Percentiles rank a stretch among this genome's conserved stretches.
These are phyloP conservation scores for Eupithecia tripunctaria DNA, from an alignment of 2,888 invertebrate genomes.

Conservation along the genomic window DNA sequence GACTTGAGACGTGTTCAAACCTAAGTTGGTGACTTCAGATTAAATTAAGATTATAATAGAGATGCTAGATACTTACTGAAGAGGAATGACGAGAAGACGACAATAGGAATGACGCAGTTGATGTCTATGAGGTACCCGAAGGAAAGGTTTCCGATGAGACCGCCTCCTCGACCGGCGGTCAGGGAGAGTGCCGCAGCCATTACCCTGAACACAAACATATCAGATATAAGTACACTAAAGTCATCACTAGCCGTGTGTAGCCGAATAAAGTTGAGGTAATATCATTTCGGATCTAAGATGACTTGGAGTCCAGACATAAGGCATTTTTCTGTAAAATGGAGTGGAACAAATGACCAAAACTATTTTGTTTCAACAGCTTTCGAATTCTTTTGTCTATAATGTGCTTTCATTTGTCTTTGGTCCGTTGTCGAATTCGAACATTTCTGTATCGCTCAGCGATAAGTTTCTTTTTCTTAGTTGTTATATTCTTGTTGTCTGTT, in stretches of 20 bases:
- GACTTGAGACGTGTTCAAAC: too few relatives aligned
- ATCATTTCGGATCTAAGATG: background rate
- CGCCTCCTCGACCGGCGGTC: conserved; percentile 91
- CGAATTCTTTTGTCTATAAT: background rate
- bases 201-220: conserved; percentile 82
- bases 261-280: too few relatives aligned
- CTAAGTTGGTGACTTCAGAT: background rate
- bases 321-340: background rate
- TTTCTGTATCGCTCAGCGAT: background rate
- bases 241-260: background rate
- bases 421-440: background rate
- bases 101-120: conserved; percentile 90
- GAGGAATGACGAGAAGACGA: conserved; percentile 89
- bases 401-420: background rate
- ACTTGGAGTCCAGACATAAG: background rate
- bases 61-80: conserved; percentile 83
- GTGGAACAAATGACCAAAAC: background rate
- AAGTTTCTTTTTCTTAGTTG: background rate
- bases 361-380: background rate
- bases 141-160: conserved; percentile 89
- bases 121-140: conserved; percentile 92
- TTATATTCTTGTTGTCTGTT: background rate
- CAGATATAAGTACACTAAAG: background rate
- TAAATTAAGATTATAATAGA: background rate
- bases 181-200: conserved; percentile 92